A percentile compares a stretch with the other conserved stretches of the same genome.
Evolutionary conservation across 1,140 invertebrate genomes (phyloP).

Genomic region (Aphis gossypii): DNA sequence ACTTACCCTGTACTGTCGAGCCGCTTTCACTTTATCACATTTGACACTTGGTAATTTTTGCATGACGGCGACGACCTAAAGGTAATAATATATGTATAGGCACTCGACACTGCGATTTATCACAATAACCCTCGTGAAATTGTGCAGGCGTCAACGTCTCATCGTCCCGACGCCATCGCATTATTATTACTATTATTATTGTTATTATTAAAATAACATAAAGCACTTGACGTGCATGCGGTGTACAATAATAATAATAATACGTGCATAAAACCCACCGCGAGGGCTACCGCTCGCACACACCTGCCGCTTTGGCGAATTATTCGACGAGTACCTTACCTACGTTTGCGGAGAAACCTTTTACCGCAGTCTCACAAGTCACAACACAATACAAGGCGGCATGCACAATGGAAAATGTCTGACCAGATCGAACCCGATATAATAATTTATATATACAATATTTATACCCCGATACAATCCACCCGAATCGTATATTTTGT

Average conservation of each 20-base stretch:
- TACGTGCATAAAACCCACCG: background rate
- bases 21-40: background rate
- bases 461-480: background rate
- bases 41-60: background rate
- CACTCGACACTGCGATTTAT: background rate
- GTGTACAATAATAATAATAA: slow-evolving; percentile 4
- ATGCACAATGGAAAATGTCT: background rate
- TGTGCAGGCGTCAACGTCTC: slow-evolving; percentile 38
- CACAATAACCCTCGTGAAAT: slow-evolving; percentile 20
- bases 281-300: background rate
- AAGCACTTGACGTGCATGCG: background rate
- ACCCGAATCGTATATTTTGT: slow-evolving; percentile 3
- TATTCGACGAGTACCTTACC: background rate
- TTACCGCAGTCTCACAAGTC: background rate
- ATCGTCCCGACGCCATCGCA: background rate
- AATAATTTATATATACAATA: background rate
- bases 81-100: background rate
- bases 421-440: slow-evolving; percentile 18
- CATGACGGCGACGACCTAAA: background rate
- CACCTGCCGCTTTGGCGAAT: background rate
- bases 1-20: background rate
- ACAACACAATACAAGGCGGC: background rate
- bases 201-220: slow-evolving; percentile 15
- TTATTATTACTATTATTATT: slow-evolving; percentile 8
- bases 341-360: background rate